Base-by-base conservation (phyloP, 1,140 invertebrate genomes). In the Procambarus virginalis region DNA sequence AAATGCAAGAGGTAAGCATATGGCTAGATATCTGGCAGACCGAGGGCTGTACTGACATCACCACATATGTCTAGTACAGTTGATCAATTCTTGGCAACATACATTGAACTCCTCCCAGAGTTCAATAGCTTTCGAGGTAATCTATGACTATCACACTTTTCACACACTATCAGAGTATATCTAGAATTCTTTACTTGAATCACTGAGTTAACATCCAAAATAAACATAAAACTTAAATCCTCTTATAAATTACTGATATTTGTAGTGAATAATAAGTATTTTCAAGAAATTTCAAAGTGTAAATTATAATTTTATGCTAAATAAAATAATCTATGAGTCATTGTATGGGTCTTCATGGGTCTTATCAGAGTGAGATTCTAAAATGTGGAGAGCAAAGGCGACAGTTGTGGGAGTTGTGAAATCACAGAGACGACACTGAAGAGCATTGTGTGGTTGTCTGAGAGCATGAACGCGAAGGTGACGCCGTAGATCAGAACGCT, bases 381-480 rank as follows among this genome's bases (percentile, higher is more conserved):
- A 94, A 93, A 58, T 92, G 84, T 85, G 85, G 22, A 75, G 81
- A 49, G 80, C 92, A 86, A 81, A 93, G 84, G 93, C 45, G 17
- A 60, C 75, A 10, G 73, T 80, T 48, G 84, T 89, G 55, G 73
- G 51, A 34, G 78, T 70, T 68, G 86, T 86, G 55, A 51, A 79
- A 87, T 77, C 60, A 79, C 85, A 89, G 45, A 84, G 83, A 86
- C n/a, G 93, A 93, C 86, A 92, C 75, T 89, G 78, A 55, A 86
- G 81, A 75, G 58, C 77, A 84, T 84, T 75, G 64, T 45, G 88
- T 84, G 45, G 22, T 22, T 76, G 89, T 81, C 88, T 84, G 82
- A 60, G 89, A 87, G 64, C 92, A 79, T 87, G 82, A 79, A 81
- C 88, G 22, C 83, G 64, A 4, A 60, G 92, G 83, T 86, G 92